phyloP scores from a whole-genome alignment of 92 coral and sea anemone genomes.

The Diadumene lineata region DNA sequence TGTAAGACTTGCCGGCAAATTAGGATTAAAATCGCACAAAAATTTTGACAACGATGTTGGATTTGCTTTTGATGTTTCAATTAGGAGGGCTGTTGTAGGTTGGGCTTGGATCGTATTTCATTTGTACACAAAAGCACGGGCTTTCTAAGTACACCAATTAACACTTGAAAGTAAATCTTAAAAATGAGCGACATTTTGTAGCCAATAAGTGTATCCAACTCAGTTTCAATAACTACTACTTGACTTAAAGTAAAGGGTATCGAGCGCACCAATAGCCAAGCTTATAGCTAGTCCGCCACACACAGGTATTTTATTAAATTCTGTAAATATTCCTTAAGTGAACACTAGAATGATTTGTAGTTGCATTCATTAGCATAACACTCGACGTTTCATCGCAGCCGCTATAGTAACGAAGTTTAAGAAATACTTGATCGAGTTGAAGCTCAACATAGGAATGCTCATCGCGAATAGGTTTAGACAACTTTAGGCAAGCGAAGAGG shows the following conservation, averaged over 20 bases:
- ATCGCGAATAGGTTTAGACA: too few species aligned
- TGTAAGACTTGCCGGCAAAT: neutral
- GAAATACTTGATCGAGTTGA: neutral
- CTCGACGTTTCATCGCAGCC: neutral
- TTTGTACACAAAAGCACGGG: slow-evolving; percentile 8
- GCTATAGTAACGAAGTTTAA: neutral
- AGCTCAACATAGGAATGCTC: too few species aligned
- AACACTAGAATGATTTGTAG: too few species aligned
- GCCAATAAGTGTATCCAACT: neutral
- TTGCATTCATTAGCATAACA: slow-evolving; percentile 27
- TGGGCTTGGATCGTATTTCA: slow-evolving; percentile 3
- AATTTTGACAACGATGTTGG: neutral
- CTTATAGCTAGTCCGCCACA: too few species aligned
- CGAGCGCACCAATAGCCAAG: neutral
- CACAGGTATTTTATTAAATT: too few species aligned
- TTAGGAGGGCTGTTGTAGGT: neutral
- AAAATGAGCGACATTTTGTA: neutral
- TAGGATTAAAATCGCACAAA: neutral
- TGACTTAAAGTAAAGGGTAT: neutral
- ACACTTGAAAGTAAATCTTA: neutral
- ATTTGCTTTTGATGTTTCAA: neutral
- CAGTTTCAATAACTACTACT: neutral
- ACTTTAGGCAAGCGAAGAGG: too few species aligned
- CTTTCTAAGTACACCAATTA: slow-evolving; percentile 22
- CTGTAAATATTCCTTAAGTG: too few species aligned